phyloP scores from a whole-genome alignment of 2,888 invertebrate species.

The Ophion ventricosus region DNA sequence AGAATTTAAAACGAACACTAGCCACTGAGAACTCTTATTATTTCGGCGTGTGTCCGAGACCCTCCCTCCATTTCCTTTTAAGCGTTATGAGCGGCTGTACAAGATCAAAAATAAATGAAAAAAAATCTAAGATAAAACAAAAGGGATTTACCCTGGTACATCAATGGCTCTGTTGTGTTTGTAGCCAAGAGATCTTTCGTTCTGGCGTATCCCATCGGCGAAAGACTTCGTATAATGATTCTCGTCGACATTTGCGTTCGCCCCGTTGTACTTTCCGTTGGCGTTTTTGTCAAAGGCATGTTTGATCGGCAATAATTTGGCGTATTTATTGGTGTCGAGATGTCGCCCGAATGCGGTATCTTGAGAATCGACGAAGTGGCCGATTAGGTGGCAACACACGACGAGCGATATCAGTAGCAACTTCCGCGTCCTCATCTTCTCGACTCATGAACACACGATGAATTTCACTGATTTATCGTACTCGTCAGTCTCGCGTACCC shows the following conservation, averaged over 20 bases:
- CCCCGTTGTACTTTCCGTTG: conserved; percentile 66
- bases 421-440: conserved; percentile 77
- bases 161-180: conserved; percentile 73
- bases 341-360: conserved; percentile 33
- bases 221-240: conserved; percentile 1
- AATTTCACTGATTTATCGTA: conserved; percentile 69
- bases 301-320: conserved; percentile 55
- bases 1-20: no score
- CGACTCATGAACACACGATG: conserved; percentile 74
- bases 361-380: conserved; percentile 65
- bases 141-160: conserved; percentile 69
- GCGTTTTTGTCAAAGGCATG: conserved; percentile 62
- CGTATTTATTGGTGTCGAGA: conserved; percentile 31
- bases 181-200: conserved; percentile 27
- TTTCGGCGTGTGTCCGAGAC: no score
- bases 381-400: conserved; percentile 65
- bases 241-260: conserved; percentile 31
- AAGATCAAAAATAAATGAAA: no score
- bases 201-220: neutral
- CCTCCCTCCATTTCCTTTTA: no score
- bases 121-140: neutral
- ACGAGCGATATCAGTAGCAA: conserved; percentile 69
- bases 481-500: conserved; percentile 25
- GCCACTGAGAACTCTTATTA: no score
- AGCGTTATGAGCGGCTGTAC: no score